Percentiles rank a stretch among this genome's conserved stretches.
phyloP scores from a whole-genome alignment of 2,888 invertebrate genomes.

The Drosophila austrosaltans region DNA sequence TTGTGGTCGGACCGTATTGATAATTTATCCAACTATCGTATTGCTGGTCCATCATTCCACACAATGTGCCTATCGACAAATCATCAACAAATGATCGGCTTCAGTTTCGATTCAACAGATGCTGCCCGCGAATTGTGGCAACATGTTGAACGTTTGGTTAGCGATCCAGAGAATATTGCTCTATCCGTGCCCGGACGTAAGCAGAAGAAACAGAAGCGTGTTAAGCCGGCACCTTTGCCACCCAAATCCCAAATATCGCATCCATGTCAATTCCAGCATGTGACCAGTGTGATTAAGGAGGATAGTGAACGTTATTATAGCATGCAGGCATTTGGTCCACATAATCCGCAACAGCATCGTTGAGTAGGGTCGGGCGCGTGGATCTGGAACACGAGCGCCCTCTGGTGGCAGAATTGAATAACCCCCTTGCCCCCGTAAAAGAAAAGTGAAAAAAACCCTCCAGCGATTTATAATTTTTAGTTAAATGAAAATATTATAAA shows the following conservation, averaged over 20 bases:
- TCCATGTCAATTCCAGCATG: slow-evolving; percentile 93
- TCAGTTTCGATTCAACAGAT: slow-evolving; percentile 90
- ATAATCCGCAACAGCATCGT: slow-evolving; percentile 77
- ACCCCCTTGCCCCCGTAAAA: slow-evolving; percentile 1
- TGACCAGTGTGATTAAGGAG: slow-evolving; percentile 89
- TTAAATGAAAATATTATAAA: slow-evolving; percentile 23
- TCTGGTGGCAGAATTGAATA: slow-evolving; percentile 71
- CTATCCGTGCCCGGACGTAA: slow-evolving; percentile 88
- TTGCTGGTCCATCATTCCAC: slow-evolving; percentile 90
- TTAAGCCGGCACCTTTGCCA: slow-evolving; percentile 87
- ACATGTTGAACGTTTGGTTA: slow-evolving; percentile 88
- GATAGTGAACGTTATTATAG: slow-evolving; percentile 88
- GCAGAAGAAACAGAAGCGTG: slow-evolving; percentile 85
- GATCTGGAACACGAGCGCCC: slow-evolving; percentile 77
- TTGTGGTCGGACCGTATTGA: slow-evolving; percentile 92
- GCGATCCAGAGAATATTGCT: slow-evolving; percentile 91
- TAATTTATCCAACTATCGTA: slow-evolving; percentile 90
- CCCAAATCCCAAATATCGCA: slow-evolving; percentile 92
- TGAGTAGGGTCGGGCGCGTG: slow-evolving; percentile 77
- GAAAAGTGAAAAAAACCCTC: slow-evolving; percentile 24
- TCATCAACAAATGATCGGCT: slow-evolving; percentile 90
- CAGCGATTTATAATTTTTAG: slow-evolving; percentile 40
- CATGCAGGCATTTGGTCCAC: slow-evolving; percentile 86
- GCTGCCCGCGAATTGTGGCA: slow-evolving; percentile 89
- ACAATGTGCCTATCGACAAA: slow-evolving; percentile 91